phyloP scores from a whole-genome alignment of 2,888 invertebrate species.

The Mechanitis messenoides region DNA sequence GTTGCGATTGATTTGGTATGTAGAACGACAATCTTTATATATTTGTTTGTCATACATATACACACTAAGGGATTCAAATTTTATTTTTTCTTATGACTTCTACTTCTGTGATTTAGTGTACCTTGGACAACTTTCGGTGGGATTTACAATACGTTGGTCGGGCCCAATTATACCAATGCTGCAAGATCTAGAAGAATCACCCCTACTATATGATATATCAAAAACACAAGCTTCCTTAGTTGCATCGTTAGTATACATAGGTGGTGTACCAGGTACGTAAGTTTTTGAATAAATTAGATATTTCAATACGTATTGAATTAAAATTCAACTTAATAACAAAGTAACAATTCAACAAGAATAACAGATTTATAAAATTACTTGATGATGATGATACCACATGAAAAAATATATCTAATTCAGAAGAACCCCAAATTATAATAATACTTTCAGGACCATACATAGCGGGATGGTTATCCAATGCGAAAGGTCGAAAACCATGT shows the following conservation, averaged over 20 bases:
- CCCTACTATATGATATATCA: conserved; percentile 31
- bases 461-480: conserved; percentile 39
- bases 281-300: neutral
- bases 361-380: too few species aligned
- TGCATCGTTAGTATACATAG: conserved; percentile 37
- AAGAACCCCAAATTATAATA: too few species aligned
- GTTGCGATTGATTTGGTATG: too few species aligned
- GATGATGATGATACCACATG: too few species aligned
- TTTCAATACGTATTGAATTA: too few species aligned
- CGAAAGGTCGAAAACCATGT: conserved; percentile 41
- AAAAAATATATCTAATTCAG: too few species aligned
- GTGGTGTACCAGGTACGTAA: conserved; percentile 35
- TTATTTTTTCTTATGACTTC: too few species aligned
- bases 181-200: conserved; percentile 35
- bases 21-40: too few species aligned
- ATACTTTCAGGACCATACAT: conserved; percentile 41
- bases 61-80: too few species aligned
- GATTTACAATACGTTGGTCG: conserved; percentile 40
- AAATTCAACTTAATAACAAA: too few species aligned
- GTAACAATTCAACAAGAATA: too few species aligned
- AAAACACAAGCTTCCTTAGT: conserved; percentile 35
- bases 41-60: too few species aligned
- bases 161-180: conserved; percentile 40
- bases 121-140: conserved; percentile 36
- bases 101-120: conserved; percentile 35